These are phyloP conservation scores for Borostomias antarcticus DNA, from an alignment of 2,797 vertebrate species.

Conservation along the genomic window DNA sequence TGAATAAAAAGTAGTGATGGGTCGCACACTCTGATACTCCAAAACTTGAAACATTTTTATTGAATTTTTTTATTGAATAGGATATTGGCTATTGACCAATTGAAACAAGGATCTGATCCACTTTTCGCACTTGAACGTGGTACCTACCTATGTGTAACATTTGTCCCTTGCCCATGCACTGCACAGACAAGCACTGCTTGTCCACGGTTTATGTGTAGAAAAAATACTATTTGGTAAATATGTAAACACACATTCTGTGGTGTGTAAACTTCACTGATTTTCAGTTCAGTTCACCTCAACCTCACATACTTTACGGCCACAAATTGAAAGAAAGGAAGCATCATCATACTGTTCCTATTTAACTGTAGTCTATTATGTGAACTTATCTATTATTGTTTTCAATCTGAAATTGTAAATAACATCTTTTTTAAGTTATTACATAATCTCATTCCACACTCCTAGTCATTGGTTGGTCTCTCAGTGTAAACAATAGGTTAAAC, in stretches of 20 bases:
- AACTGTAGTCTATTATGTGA: neutral
- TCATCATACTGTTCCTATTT: neutral
- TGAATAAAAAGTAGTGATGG: no score
- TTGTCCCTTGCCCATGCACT: neutral
- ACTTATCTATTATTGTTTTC: neutral
- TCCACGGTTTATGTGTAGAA: neutral
- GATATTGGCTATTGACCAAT: conserved; percentile 35
- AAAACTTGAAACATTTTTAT: no score
- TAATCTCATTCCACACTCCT: conserved; percentile 41
- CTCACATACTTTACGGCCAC: no score
- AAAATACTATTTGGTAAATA: neutral
- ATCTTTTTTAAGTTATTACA: conserved; percentile 60
- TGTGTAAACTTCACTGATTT: no score
- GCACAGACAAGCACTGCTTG: neutral
- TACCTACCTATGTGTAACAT: conserved; percentile 6
- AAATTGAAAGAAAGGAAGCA: neutral
- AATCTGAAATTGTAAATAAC: conserved; percentile 49
- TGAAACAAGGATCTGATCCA: conserved; percentile 43
- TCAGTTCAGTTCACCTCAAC: no score
- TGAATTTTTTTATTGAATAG: no score
- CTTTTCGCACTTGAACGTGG: conserved; percentile 9
- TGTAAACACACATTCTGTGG: no score
- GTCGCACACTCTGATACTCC: no score
- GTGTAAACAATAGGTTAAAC: conserved; percentile 12
- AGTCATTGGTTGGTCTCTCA: conserved; percentile 18